These are phyloP conservation scores for Episyrphus balteatus DNA, from an alignment of 1,140 invertebrate species.

Conservation along the genomic window DNA sequence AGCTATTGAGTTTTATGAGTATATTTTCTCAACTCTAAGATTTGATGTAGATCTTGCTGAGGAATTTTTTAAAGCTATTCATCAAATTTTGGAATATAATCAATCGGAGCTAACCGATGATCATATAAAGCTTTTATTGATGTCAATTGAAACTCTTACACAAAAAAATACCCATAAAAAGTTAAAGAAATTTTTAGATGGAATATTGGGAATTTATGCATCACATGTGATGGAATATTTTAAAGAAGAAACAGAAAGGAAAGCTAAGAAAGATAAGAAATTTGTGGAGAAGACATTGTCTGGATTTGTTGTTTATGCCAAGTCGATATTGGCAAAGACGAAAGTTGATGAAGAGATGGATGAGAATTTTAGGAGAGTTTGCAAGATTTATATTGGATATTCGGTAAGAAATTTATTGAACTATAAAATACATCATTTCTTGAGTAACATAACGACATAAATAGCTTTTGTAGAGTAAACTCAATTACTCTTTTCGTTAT, in stretches of 20 bases:
- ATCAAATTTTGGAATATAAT: neutral
- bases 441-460: too few relatives aligned
- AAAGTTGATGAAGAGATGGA: constrained; percentile 10
- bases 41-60: constrained; percentile 6
- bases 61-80: constrained; percentile 5
- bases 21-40: constrained; percentile 6
- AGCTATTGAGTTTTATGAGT: constrained; percentile 7
- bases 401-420: constrained; percentile 17
- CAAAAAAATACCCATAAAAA: constrained; percentile 11
- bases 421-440: too few relatives aligned
- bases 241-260: neutral
- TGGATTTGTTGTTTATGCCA: constrained; percentile 6
- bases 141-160: constrained; percentile 22
- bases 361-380: constrained; percentile 25
- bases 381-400: constrained; percentile 33
- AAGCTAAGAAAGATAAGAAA: constrained; percentile 6
- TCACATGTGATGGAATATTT: constrained; percentile 3
- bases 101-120: neutral
- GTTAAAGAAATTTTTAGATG: constrained; percentile 16
- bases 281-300: constrained; percentile 11
- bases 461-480: neutral
- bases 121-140: constrained; percentile 14
- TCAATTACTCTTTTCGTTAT: neutral
- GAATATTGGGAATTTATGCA: constrained; percentile 20
- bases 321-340: neutral